Evolutionary conservation across 2,113 vertebrate genomes (phyloP).

Genomic region (Nycticorax nycticorax): DNA sequence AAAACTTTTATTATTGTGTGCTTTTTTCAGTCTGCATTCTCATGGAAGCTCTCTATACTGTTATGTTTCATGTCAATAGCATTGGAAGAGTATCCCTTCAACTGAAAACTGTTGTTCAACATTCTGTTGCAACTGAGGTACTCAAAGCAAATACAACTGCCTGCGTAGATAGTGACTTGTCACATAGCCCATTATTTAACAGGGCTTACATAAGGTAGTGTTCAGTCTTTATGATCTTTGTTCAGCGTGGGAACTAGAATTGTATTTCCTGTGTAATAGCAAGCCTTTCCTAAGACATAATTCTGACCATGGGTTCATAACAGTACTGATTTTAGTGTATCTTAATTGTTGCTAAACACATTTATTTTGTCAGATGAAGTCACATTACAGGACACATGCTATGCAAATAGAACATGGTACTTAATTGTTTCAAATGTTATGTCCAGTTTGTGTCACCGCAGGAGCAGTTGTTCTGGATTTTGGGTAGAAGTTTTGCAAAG

Average conservation of each 20-base stretch:
- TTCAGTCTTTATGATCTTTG: conserved; percentile 3
- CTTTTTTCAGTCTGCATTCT: background rate
- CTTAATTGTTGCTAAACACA: background rate
- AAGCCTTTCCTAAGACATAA: background rate
- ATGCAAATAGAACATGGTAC: background rate
- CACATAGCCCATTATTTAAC: background rate
- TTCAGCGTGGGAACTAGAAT: background rate
- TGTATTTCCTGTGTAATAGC: background rate
- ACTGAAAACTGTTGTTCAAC: background rate
- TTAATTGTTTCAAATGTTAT: background rate
- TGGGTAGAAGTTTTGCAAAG: background rate
- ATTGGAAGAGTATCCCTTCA: background rate
- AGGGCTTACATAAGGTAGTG: background rate
- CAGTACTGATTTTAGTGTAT: background rate
- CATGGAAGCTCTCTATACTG: background rate
- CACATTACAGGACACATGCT: background rate
- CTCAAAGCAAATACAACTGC: background rate
- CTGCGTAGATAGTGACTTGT: background rate
- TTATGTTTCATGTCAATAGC: background rate
- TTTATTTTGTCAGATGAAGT: background rate
- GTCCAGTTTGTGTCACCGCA: background rate
- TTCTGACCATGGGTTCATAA: background rate
- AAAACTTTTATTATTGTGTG: background rate
- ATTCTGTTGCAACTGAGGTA: background rate
- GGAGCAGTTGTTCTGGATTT: background rate